Base-by-base conservation (phyloP, 1,140 invertebrate genomes). In the Prorops nasuta region DNA sequence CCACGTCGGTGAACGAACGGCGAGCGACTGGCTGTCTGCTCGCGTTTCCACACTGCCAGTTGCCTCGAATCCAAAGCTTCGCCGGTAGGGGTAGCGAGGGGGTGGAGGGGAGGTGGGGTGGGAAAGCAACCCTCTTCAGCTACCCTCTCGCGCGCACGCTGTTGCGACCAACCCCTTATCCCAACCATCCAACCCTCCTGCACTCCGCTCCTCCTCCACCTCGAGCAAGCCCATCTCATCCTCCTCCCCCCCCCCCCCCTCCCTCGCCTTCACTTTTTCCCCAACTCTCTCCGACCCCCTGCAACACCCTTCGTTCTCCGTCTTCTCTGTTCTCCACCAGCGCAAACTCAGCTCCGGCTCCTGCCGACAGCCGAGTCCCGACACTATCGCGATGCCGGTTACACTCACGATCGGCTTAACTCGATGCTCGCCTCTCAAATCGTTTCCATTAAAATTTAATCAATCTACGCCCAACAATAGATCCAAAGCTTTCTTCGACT, bases 11-110 rank as follows among this genome's bases (percentile, higher is more conserved):
- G 65, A 75, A 67, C 75, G 72, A 71, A 74, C 72, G 71, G 64
- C 72, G 63, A 73, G 66, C 74, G 72, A 76, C 75, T 76, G 72
- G 60, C 63, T 66, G 72, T 70, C 69, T 69, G 63, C 56, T 58
- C 57, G 63, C 63, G 58, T 67, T 64, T 72, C 58, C 63, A 69
- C 64, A 63, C 58, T 44, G 54, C n/a, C n/a, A n/a, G n/a, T n/a
- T n/a, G n/a, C 61, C 57, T 39, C 52, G 63, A 63, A 68, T 67
- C 67, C 60, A 60, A 63, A 64, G 40, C 49, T 60, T 62, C 55
- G 60, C 46, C 50, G 58, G 61, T 52, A 36, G 60, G 58, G 56
- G 49, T 50, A 51, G 64, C 52, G 53, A 51, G 56, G 47, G 50
- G 49, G 54, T 38, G 17, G 44, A 37, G 34, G 36, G 52, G 44